These are phyloP conservation scores for Diogma glabrata DNA, from an alignment of 2,888 invertebrate species.

Conservation along the genomic window DNA sequence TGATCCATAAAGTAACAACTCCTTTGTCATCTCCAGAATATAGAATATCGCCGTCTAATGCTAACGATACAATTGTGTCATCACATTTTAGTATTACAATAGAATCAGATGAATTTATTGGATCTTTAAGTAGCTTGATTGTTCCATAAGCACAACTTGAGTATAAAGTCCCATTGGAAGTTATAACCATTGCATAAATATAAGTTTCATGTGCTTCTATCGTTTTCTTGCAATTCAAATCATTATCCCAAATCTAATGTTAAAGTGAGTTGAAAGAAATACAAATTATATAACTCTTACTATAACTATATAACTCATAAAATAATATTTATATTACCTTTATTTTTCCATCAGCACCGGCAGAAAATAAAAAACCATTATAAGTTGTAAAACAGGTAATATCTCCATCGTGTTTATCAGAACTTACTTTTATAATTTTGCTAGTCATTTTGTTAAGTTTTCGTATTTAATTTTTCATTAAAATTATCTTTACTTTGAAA, in stretches of 20 bases:
- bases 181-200: slow-evolving; percentile 32
- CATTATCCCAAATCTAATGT: slow-evolving; percentile 35
- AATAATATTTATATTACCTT: slow-evolving; percentile 25
- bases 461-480: too few species aligned
- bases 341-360: slow-evolving; percentile 37
- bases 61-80: slow-evolving; percentile 32
- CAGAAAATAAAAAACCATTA: slow-evolving; percentile 29
- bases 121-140: slow-evolving; percentile 30
- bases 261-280: slow-evolving; percentile 11
- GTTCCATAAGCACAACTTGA: slow-evolving; percentile 35
- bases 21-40: slow-evolving; percentile 37
- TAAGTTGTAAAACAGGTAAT: slow-evolving; percentile 28
- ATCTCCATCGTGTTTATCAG: slow-evolving; percentile 33
- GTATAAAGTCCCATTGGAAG: slow-evolving; percentile 32
- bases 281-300: neutral
- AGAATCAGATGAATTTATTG: slow-evolving; percentile 23
- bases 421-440: too few species aligned
- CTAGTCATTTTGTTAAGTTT: too few species aligned
- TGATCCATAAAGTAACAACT: slow-evolving; percentile 32
- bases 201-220: slow-evolving; percentile 31
- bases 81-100: slow-evolving; percentile 29
- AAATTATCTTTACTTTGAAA: too few species aligned
- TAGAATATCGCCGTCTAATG: slow-evolving; percentile 25
- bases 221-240: slow-evolving; percentile 28
- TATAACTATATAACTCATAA: neutral